Percentiles rank a stretch among this genome's conserved stretches.
These are phyloP conservation scores for Cyclophora punctaria DNA, from an alignment of 2,888 invertebrate genomes.

Conservation along the genomic window DNA sequence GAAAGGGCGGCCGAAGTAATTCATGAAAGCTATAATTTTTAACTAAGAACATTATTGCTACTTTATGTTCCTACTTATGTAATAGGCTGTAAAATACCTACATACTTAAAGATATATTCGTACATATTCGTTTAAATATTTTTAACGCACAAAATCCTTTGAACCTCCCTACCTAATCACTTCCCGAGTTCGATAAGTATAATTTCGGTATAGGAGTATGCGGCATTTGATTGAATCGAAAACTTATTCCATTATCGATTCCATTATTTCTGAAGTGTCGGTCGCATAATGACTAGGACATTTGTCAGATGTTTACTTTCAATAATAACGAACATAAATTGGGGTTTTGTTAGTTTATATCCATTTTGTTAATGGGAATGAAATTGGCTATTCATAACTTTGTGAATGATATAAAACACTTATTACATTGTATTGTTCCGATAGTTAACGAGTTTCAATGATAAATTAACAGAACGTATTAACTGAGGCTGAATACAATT, in stretches of 20 bases:
- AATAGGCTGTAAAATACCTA: not conserved
- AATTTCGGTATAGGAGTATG: conserved; percentile 5
- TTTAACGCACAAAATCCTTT: not conserved
- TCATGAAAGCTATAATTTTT: conserved; percentile 9
- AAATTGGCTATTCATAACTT: no score
- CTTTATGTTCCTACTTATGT: not conserved
- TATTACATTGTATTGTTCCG: no score
- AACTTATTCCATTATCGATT: conserved; percentile 26
- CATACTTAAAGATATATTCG: not conserved
- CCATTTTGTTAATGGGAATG: no score
- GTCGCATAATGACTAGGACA: conserved; percentile 7
- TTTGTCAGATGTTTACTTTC: conserved; percentile 8
- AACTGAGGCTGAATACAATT: no score
- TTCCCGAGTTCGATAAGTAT: conserved; percentile 14
- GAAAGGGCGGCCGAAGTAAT: conserved; percentile 8
- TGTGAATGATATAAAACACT: no score
- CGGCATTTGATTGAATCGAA: conserved; percentile 19
- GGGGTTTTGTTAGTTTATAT: no score
- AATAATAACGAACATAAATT: conserved; percentile 6
- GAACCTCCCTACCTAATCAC: not conserved
- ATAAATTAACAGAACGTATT: no score
- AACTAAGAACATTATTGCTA: not conserved
- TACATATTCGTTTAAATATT: not conserved
- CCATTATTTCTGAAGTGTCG: conserved; percentile 17
- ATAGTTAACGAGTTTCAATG: no score